Base-by-base conservation (phyloP, 2,797 vertebrate genomes). In the Epinephelus coioides region DNA sequence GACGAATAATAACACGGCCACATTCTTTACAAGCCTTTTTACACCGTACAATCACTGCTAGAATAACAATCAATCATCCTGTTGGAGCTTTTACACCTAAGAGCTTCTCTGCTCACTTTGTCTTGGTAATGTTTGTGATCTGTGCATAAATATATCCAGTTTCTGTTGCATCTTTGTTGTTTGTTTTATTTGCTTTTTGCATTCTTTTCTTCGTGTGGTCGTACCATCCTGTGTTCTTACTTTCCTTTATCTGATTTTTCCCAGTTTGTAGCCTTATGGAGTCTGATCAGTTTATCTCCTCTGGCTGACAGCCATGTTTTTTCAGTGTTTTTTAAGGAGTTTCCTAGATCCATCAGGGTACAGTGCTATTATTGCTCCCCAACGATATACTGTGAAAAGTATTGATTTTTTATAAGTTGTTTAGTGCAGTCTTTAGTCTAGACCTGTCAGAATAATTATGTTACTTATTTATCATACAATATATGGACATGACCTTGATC, bases 11-110 rank as follows among this genome's bases (percentile, higher is more conserved):
- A 77, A 71, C 51, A 21, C 64, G 17, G 54, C 44, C 47, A 64
- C 71, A 61, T 85, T 81, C 54, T 79, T 83, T 27, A 67, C 43
- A 44, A 21, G 46, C 59, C 53, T 21, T 62, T 65, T 54, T 66
- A 34, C 61, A 43, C 46, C 3, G 19, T 50, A 54, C 61, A 82
- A 40, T 77, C 62, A 75, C 14, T 11, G 68, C 70, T 82, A 46
- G 50, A 83, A 88, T 81, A 85, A 90, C 78, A 80, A 56, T 51
- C 40, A 55, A 76, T 76, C 77, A 76, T 88, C 74, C 83, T 65
- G 76, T 76, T 76, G 68, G 44, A 59, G 44, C 19, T 54, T 70
- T 78, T 59, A 73, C 73, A 71, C 51, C 60, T 56, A 50, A 40
- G 4, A 66, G 64, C 75, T 44, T 62, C 23, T 50, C 56, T 27